Base-by-base conservation (phyloP, 1,140 invertebrate genomes). In the Andricus grossulariae region DNA sequence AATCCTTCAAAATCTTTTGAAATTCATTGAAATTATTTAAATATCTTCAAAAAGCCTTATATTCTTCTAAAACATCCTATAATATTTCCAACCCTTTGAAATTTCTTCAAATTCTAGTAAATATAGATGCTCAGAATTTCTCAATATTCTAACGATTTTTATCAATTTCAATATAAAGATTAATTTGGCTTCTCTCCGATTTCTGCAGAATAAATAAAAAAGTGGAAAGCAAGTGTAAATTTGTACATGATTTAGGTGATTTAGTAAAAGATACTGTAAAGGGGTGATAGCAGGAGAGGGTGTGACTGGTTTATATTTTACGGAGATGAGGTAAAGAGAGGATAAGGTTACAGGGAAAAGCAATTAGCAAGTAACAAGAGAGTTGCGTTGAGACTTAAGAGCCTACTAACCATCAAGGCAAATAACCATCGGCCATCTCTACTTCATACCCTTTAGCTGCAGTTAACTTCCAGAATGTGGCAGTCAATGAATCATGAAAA, bases 341-440 rank as follows among this genome's bases (percentile, higher is more conserved):
- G 57, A 66, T 66, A 32, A 25, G 25, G 57, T 66, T 66, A 66
- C 57, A 66, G 57, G 25, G 25, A 39, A 66, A 66, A 66, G 57
- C 57, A 66, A 66, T 66, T 66, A 66, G 57, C 57, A 66, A 66
- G 57, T 66, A 39, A 66, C 25, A 25, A 66, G 57, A 25, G 57
- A 66, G 57, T 66, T 16, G 57, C 57, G 57, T 66, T 66, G 39
- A 66, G 57, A 39, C 25, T 66, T 66, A 66, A 66, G 57, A 66
- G 57, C 32, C 32, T 66, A 66, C 25, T 66, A 66, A 66, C 57
- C 57, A 66, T 32, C 57, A 66, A 66, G 57, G 57, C 57, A 66
- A 66, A 66, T 66, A 32, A 66, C 57, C 57, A 66, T 39, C 57
- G 57, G 25, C 57, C 21, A 19, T 32, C 55, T 39, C 25, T 54